These are phyloP conservation scores for Hoplodrina blanda DNA, from an alignment of 2,888 invertebrate species.

Conservation along the genomic window DNA sequence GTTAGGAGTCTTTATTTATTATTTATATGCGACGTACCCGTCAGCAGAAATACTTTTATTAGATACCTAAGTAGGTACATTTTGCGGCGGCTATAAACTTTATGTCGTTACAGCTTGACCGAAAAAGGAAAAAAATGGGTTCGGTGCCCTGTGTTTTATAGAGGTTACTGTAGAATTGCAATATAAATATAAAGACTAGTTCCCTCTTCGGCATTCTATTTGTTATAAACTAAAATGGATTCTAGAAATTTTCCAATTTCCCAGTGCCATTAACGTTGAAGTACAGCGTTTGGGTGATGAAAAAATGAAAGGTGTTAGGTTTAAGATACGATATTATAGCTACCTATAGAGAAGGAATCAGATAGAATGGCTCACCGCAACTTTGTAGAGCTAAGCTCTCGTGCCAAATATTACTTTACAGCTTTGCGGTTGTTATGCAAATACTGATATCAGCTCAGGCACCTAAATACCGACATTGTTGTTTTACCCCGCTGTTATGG, in stretches of 20 bases:
- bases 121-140: slow-evolving; percentile 56
- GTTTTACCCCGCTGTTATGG: slow-evolving; percentile 60
- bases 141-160: slow-evolving; percentile 56
- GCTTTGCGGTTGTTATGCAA: slow-evolving; percentile 72
- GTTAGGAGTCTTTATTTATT: slow-evolving; percentile 41
- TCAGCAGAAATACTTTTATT: slow-evolving; percentile 57
- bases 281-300: slow-evolving; percentile 36
- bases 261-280: slow-evolving; percentile 38
- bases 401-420: slow-evolving; percentile 73
- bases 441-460: slow-evolving; percentile 66
- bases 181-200: slow-evolving; percentile 44
- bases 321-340: slow-evolving; percentile 24
- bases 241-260: slow-evolving; percentile 51
- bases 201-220: slow-evolving; percentile 45
- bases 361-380: slow-evolving; percentile 67
- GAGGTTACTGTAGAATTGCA: slow-evolving; percentile 49
- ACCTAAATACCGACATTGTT: slow-evolving; percentile 66
- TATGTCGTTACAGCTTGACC: slow-evolving; percentile 55
- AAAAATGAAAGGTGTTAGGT: slow-evolving; percentile 50
- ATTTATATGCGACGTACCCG: slow-evolving; percentile 30
- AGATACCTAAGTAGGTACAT: slow-evolving; percentile 55
- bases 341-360: slow-evolving; percentile 34
- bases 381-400: slow-evolving; percentile 67
- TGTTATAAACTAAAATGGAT: slow-evolving; percentile 48
- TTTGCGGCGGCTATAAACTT: slow-evolving; percentile 62